Percentiles rank a stretch among this genome's conserved stretches.
These are phyloP conservation scores for Callyntrura guangdongensis DNA, from an alignment of 2,888 invertebrate species.

Conservation along the genomic window DNA sequence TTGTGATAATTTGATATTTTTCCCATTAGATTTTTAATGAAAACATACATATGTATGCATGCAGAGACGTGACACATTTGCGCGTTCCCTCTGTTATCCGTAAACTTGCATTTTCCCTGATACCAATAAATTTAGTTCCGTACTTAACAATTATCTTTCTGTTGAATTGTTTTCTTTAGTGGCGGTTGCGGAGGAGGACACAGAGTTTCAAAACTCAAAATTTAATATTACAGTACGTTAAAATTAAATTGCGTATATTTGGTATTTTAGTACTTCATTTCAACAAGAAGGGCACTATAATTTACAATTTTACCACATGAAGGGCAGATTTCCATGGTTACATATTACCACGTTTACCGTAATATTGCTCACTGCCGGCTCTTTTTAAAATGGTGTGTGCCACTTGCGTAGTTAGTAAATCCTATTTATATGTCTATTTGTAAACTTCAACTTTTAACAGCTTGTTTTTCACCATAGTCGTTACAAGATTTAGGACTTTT, in stretches of 20 bases:
- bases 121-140: not conserved
- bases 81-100: not conserved
- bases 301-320: conserved; percentile 14
- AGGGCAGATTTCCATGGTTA: not conserved
- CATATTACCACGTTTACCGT: not conserved
- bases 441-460: not conserved
- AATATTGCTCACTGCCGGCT: too few species aligned
- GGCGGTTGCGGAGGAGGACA: too few species aligned
- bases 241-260: not conserved
- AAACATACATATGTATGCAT: too few species aligned
- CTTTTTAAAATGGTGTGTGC: not conserved
- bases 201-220: too few species aligned
- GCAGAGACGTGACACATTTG: too few species aligned
- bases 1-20: too few species aligned
- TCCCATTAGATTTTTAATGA: too few species aligned
- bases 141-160: too few species aligned
- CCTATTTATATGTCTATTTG: not conserved
- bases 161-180: not conserved
- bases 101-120: not conserved
- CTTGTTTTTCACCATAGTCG: not conserved
- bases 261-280: not conserved
- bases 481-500: not conserved
- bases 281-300: conserved; percentile 26
- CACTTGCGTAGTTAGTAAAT: too few species aligned
- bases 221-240: too few species aligned